A percentile compares a stretch with the other conserved stretches of the same genome.
phyloP scores from a whole-genome alignment of 1,140 invertebrate genomes.

The Bombus picipes region DNA sequence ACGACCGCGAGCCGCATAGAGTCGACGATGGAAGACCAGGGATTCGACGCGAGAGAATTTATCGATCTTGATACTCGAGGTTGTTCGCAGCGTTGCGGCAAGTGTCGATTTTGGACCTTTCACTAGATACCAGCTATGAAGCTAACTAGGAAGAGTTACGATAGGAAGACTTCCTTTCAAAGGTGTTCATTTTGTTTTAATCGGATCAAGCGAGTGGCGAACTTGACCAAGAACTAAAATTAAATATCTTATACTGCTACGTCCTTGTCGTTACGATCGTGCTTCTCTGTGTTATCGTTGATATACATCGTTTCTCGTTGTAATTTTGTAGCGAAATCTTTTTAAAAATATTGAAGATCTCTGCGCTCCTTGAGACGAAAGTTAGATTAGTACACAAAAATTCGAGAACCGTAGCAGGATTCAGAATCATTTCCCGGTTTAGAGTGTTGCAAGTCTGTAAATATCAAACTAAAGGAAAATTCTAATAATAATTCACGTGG shows the following conservation, averaged over 20 bases:
- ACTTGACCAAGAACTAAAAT: neutral
- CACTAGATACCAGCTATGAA: neutral
- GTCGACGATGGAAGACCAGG: conserved; percentile 27
- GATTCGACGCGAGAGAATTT: conserved; percentile 71
- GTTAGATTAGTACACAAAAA: too few relatives aligned
- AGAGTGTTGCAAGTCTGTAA: too few relatives aligned
- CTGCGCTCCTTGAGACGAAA: too few relatives aligned
- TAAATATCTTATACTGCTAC: neutral
- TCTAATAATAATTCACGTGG: too few relatives aligned
- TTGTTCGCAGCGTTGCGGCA: neutral
- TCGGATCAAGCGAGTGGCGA: neutral
- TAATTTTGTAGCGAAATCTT: too few relatives aligned
- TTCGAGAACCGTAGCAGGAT: too few relatives aligned
- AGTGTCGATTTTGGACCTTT: conserved; percentile 18
- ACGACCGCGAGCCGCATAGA: neutral
- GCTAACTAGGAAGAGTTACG: neutral
- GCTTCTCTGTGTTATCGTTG: too few relatives aligned
- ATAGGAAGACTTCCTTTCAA: neutral
- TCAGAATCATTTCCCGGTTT: too few relatives aligned
- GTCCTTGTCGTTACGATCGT: neutral
- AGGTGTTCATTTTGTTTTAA: neutral
- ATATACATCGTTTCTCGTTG: too few relatives aligned
- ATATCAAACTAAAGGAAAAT: too few relatives aligned
- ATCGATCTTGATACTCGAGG: conserved; percentile 42
- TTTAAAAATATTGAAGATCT: too few relatives aligned